Evolutionary conservation across 2,113 vertebrate species (phyloP).

Genomic region (Prunella himalayana): DNA sequence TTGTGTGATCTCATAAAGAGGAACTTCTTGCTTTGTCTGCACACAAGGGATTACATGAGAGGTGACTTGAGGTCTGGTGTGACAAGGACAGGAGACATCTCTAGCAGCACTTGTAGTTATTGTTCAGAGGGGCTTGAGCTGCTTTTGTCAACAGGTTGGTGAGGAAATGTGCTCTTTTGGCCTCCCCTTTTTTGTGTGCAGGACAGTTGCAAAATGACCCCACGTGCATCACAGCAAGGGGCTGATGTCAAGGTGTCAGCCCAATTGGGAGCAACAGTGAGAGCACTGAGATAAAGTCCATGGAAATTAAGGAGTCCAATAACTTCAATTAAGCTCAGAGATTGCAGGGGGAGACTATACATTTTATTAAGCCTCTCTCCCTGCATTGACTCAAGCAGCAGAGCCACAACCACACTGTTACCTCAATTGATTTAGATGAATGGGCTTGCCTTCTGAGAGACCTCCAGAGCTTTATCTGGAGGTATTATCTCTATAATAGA

Average conservation of each 20-base stretch:
- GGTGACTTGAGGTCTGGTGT: neutral
- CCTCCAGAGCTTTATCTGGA: neutral
- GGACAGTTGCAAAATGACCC: neutral
- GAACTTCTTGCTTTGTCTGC: neutral
- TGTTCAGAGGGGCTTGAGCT: neutral
- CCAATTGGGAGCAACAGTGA: fast-evolving
- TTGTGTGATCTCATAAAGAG: neutral
- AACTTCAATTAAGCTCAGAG: neutral
- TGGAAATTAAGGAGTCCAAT: neutral
- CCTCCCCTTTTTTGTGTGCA: neutral
- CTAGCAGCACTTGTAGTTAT: neutral
- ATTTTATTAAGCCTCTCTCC: neutral
- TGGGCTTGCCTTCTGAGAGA: neutral
- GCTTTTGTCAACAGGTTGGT: neutral
- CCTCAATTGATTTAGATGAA: neutral
- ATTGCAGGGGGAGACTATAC: neutral
- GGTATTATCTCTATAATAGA: neutral
- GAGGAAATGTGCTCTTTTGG: neutral
- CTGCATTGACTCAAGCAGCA: neutral
- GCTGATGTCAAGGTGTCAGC: neutral
- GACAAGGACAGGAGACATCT: neutral
- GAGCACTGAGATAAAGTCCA: neutral
- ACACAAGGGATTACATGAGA: fast-evolving
- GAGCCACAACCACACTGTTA: neutral
- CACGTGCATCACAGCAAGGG: fast-evolving